phyloP scores from a whole-genome alignment of 2,113 vertebrate species.

The Cettia cetti region DNA sequence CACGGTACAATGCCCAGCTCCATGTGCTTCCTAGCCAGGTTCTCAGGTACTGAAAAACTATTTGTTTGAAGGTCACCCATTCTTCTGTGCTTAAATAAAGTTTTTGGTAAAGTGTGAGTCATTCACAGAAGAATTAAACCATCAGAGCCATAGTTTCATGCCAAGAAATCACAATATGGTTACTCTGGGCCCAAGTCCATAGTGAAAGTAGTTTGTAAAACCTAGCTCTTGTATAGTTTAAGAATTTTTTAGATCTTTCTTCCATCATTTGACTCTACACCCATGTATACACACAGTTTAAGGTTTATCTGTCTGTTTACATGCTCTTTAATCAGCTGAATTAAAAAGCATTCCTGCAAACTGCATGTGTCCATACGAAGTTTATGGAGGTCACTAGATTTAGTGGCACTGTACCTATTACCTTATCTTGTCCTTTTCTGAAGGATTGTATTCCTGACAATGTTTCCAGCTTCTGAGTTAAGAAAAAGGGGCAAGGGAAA shows the following conservation, averaged over 20 bases:
- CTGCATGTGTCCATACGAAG: neutral
- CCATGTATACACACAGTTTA: neutral
- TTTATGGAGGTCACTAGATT: neutral
- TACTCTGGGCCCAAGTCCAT: neutral
- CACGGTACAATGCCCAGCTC: neutral
- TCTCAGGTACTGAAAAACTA: neutral
- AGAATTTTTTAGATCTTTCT: neutral
- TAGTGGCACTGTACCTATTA: neutral
- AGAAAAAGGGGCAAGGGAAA: conserved; percentile 14
- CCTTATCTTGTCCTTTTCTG: neutral
- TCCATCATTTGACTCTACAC: neutral
- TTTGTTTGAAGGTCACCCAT: conserved; percentile 27
- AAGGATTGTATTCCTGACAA: neutral
- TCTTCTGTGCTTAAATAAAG: conserved; percentile 16
- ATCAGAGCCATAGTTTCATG: neutral
- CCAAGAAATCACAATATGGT: neutral
- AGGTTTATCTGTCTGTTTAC: neutral
- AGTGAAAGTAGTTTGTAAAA: neutral
- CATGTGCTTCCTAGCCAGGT: neutral
- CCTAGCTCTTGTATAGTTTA: neutral
- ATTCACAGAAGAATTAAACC: neutral
- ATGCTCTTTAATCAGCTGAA: neutral
- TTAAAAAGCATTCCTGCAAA: neutral
- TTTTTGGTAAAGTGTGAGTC: neutral
- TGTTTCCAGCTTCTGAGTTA: neutral